Evolutionary conservation across 1,140 invertebrate genomes (phyloP).

Genomic region (Yoshiicerus persimilis): DNA sequence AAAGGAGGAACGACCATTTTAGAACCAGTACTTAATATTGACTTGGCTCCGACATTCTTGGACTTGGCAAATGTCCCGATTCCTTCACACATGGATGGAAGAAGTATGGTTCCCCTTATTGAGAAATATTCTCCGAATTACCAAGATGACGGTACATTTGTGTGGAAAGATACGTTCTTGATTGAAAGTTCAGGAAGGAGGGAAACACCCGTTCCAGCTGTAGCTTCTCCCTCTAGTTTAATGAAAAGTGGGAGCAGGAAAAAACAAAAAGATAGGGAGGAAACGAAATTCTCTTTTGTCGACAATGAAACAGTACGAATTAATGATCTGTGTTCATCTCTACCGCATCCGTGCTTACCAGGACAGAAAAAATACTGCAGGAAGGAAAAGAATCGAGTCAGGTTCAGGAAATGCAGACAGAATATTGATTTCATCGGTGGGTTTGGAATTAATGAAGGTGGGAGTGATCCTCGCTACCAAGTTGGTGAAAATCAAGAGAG

Average conservation of each 20-base stretch:
- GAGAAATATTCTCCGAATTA: slow-evolving; percentile 41
- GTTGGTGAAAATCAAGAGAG: slow-evolving; percentile 16
- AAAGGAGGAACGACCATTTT: slow-evolving; percentile 64
- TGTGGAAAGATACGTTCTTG: slow-evolving; percentile 63
- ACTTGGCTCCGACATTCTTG: slow-evolving; percentile 93
- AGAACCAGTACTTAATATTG: slow-evolving; percentile 91
- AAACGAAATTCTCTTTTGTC: background rate
- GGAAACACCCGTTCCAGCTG: slow-evolving; percentile 37
- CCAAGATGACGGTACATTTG: background rate
- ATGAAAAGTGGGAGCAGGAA: slow-evolving; percentile 52
- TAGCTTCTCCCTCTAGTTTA: background rate
- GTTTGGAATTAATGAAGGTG: background rate
- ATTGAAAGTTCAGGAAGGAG: slow-evolving; percentile 71
- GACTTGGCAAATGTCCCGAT: slow-evolving; percentile 88
- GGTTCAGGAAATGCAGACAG: slow-evolving; percentile 45
- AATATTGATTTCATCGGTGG: slow-evolving; percentile 32
- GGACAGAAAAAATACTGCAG: slow-evolving; percentile 48
- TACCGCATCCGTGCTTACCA: slow-evolving; percentile 43
- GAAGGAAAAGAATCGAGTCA: slow-evolving; percentile 35
- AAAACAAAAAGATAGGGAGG: slow-evolving; percentile 52
- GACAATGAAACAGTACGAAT: slow-evolving; percentile 39
- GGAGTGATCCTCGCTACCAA: background rate
- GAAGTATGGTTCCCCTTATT: slow-evolving; percentile 79
- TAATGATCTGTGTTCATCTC: slow-evolving; percentile 39
- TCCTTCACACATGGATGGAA: slow-evolving; percentile 91